Evolutionary conservation across 1,140 invertebrate genomes (phyloP), one percentile per base, ranked within the genome.

Genomic region (Medauroidea extradentata): DNA sequence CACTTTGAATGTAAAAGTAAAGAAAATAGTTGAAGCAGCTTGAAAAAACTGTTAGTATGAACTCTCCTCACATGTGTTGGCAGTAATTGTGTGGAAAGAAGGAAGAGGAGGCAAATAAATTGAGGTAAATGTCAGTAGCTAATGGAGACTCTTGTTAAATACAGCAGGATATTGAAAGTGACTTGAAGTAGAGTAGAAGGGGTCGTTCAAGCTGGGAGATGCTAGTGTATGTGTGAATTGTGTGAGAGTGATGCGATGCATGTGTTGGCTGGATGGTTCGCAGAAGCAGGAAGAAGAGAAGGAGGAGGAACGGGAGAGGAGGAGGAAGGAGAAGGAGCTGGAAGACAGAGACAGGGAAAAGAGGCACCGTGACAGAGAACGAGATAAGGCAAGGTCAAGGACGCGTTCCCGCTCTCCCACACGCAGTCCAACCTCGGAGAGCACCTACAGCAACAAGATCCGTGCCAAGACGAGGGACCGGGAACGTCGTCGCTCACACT

Each of bases 231-330:
- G 48, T 27, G 27, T 14, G 48, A n/a, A 14, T 25, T 21, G 48
- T 50, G 48, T 50, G 21, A 27, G 48, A 24, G 27, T n/a, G 21
- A 11, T 11, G 29, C 11, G 29, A 34, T 34, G 29, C 29, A 34
- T 34, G 29, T 11, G 19, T 50, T 13, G 8, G n/a, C 21, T 1
- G 21, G 9, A 24, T 50, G 16, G 27, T 53, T 23, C 34, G 23
- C 56, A 57, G 56, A 57, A 57, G 38, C 56, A 57, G 23, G 56
- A 57, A 27, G 56, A 57, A 34, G 56, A 57, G 34, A 57, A 57
- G 21, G 56, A 57, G 46, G 56, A 49, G 13, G 56, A 57, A 18
- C 21, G 56, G 23, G 24, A 25, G 24, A 49, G 56, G 38, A 2
- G 56, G 13, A 38, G 53, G 25, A 48, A 57, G 44, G 34, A 38